Percentiles rank a stretch among this genome's conserved stretches.
phyloP scores from a whole-genome alignment of 2,113 vertebrate genomes.

The Elephas maximus region DNA sequence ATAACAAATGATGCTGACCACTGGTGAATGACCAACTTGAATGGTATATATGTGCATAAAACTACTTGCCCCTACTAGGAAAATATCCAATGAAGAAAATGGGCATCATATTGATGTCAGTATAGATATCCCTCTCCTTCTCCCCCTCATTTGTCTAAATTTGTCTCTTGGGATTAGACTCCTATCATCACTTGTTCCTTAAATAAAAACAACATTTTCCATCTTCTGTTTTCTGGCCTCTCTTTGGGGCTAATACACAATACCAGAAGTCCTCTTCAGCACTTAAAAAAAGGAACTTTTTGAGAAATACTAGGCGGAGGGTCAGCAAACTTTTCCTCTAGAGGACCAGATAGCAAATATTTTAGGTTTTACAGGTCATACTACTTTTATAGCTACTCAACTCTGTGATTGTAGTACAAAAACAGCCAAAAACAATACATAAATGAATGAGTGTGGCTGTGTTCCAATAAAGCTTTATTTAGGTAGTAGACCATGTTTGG shows the following conservation, averaged over 20 bases:
- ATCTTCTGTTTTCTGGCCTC: not conserved
- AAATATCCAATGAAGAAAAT: not conserved
- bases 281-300: not conserved
- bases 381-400: not conserved
- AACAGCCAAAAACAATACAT: not conserved
- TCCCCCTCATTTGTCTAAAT: not conserved
- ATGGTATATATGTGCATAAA: not conserved
- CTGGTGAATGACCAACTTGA: not conserved
- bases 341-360: not conserved
- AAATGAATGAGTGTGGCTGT: too few species aligned
- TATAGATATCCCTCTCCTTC: not conserved
- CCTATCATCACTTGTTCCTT: not conserved
- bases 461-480: too few species aligned
- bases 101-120: not conserved
- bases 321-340: not conserved
- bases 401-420: not conserved
- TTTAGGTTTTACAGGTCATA: not conserved
- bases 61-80: not conserved
- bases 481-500: too few species aligned
- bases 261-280: not conserved
- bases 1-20: not conserved
- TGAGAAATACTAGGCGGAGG: not conserved
- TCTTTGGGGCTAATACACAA: not conserved
- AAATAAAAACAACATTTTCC: not conserved
- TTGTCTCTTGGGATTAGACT: conserved; percentile 36